Evolutionary conservation across 2,113 vertebrate genomes (phyloP).

Genomic region (Mastomys natalensis): DNA sequence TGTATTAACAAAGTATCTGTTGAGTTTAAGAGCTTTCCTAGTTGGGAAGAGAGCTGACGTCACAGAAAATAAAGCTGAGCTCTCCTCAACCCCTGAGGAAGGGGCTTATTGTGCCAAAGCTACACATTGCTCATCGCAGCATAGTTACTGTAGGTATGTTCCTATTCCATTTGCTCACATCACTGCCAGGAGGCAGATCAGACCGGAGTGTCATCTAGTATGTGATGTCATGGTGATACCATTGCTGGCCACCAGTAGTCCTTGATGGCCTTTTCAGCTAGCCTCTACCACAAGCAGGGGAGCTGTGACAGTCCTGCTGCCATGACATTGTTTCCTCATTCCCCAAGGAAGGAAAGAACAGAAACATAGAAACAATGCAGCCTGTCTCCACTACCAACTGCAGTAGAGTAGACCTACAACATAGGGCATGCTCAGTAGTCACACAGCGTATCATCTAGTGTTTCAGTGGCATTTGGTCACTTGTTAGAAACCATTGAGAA

Average conservation of each 20-base stretch:
- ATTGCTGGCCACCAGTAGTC: no score
- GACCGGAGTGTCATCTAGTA: neutral
- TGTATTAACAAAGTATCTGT: neutral
- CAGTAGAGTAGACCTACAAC: neutral
- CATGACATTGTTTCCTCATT: neutral
- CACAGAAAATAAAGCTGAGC: slow-evolving; percentile 16
- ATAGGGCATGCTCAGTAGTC: no score
- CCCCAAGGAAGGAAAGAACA: neutral
- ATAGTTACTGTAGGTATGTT: neutral
- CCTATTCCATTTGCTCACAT: neutral
- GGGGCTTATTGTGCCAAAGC: neutral
- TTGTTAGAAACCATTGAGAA: neutral
- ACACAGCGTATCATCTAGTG: neutral
- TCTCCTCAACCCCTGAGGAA: neutral
- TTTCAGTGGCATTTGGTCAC: neutral
- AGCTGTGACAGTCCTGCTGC: neutral
- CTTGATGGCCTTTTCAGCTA: neutral
- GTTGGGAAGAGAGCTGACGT: neutral
- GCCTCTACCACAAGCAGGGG: neutral
- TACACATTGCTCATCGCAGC: neutral
- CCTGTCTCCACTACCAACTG: neutral
- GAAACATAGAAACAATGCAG: neutral
- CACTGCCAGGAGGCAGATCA: neutral
- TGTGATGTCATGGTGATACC: neutral
- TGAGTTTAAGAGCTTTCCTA: neutral